Evolutionary conservation across 2,888 invertebrate genomes (phyloP).

Genomic region (Diarsia dahlii): DNA sequence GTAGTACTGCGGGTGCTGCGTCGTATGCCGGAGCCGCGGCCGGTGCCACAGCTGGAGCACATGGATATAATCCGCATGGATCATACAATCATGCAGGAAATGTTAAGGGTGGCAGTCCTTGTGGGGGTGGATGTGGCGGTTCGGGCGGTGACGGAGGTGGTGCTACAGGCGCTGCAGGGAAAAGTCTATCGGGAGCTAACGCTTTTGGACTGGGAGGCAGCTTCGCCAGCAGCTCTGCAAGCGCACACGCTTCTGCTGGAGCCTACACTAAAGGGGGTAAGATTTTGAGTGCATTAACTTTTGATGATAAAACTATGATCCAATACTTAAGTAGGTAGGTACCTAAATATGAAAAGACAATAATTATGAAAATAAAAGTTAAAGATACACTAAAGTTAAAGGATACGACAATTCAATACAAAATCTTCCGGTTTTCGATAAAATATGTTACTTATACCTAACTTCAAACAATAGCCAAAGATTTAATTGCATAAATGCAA

Average conservation of each 20-base stretch:
- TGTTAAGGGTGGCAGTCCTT: slow-evolving; percentile 69
- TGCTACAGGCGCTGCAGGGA: slow-evolving; percentile 72
- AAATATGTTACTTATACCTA: not conserved
- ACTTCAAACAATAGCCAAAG: too few relatives aligned
- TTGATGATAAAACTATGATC: not conserved
- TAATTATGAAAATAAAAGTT: not conserved
- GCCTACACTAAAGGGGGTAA: slow-evolving; percentile 83
- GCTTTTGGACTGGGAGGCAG: slow-evolving; percentile 72
- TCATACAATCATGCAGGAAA: slow-evolving; percentile 55
- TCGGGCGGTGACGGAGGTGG: slow-evolving; percentile 62
- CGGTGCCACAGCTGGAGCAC: slow-evolving; percentile 69
- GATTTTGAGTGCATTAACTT: slow-evolving; percentile 21
- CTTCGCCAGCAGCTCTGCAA: slow-evolving; percentile 83
- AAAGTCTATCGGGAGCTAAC: slow-evolving; percentile 74
- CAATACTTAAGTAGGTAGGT: not conserved
- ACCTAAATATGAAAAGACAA: not conserved
- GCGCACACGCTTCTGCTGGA: slow-evolving; percentile 81
- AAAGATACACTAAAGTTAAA: not conserved
- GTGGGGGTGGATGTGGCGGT: slow-evolving; percentile 73
- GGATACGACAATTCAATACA: not conserved
- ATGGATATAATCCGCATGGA: slow-evolving; percentile 59
- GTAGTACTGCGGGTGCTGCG: slow-evolving; percentile 66
- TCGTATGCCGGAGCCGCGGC: slow-evolving; percentile 75
- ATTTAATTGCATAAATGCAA: not conserved
- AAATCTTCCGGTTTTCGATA: not conserved